These are phyloP conservation scores for Epinotia demarniana DNA, from an alignment of 2,888 invertebrate genomes.

Conservation along the genomic window DNA sequence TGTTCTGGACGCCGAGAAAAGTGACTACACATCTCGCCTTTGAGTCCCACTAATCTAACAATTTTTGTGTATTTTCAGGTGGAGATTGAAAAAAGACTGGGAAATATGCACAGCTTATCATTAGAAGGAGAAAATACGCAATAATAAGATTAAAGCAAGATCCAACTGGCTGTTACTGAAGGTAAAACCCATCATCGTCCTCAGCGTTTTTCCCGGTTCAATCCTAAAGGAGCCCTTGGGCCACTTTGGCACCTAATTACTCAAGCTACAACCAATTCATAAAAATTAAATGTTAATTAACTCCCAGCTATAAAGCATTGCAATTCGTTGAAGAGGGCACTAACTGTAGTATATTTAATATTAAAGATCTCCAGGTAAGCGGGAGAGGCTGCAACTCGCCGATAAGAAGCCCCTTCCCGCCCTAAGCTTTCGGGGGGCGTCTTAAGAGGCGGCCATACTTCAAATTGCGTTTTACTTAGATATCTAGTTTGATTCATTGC, in stretches of 20 bases:
- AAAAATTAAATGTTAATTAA: constrained; percentile 47
- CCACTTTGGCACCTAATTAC: not conserved
- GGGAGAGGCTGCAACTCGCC: constrained; percentile 82
- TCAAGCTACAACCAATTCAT: constrained; percentile 38
- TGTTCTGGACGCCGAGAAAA: not conserved
- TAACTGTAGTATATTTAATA: constrained; percentile 83
- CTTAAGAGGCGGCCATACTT: constrained; percentile 82
- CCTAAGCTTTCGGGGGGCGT: constrained; percentile 68
- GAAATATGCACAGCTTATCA: not conserved
- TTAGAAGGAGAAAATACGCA: not conserved
- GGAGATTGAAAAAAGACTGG: constrained; percentile 5
- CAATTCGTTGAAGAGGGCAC: constrained; percentile 71
- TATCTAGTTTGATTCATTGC: constrained; percentile 83
- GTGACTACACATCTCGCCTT: not conserved
- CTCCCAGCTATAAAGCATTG: constrained; percentile 66
- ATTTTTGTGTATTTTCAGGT: constrained; percentile 21
- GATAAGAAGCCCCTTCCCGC: constrained; percentile 75
- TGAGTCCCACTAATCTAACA: not conserved
- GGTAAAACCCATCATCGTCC: not conserved
- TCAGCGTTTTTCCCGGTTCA: too few relatives aligned
- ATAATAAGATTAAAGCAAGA: constrained; percentile 1
- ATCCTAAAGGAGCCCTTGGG: too few relatives aligned
- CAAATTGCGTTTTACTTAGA: constrained; percentile 84
- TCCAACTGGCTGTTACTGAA: constrained; percentile 29
- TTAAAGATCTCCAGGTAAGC: constrained; percentile 84